Evolutionary conservation across 2,888 invertebrate genomes (phyloP).

Genomic region (Crossocerus cetratus): DNA sequence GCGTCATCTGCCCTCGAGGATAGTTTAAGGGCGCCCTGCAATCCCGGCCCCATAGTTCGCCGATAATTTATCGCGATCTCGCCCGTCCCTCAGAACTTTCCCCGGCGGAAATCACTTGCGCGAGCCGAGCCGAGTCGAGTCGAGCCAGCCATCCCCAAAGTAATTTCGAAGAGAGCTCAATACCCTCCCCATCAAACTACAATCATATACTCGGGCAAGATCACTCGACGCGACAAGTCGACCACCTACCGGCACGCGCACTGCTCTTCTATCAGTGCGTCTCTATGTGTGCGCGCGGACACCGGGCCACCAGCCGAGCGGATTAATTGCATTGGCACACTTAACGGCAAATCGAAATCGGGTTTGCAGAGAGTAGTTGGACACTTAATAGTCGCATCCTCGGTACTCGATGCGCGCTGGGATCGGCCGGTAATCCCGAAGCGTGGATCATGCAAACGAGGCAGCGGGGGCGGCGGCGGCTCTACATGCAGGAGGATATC

Average conservation of each 20-base stretch:
- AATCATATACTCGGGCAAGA: not conserved
- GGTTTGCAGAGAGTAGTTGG: too few relatives aligned
- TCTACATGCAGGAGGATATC: not conserved
- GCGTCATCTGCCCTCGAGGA: constrained; percentile 50
- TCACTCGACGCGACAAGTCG: not conserved
- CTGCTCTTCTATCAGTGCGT: not conserved
- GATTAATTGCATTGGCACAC: not conserved
- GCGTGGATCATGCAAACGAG: not conserved
- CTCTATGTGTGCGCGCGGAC: not conserved
- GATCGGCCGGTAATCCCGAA: not conserved
- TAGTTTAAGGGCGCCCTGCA: constrained; percentile 42
- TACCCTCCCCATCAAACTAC: not conserved
- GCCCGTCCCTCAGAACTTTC: constrained; percentile 16
- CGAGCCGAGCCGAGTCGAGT: not conserved
- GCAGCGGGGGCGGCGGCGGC: not conserved
- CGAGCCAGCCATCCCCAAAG: not conserved
- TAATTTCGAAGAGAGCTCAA: not conserved
- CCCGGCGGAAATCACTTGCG: not conserved
- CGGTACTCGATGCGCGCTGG: not conserved
- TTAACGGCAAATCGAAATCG: too few relatives aligned
- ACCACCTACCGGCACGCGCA: constrained; percentile 1
- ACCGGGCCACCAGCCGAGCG: not conserved
- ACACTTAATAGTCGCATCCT: too few relatives aligned
- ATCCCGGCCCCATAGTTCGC: constrained; percentile 20
- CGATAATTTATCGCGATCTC: constrained; percentile 27